Percentiles rank a stretch among this genome's conserved stretches.
These are phyloP conservation scores for Pterophyllum scalare DNA, from an alignment of 2,113 vertebrate genomes.

Conservation along the genomic window DNA sequence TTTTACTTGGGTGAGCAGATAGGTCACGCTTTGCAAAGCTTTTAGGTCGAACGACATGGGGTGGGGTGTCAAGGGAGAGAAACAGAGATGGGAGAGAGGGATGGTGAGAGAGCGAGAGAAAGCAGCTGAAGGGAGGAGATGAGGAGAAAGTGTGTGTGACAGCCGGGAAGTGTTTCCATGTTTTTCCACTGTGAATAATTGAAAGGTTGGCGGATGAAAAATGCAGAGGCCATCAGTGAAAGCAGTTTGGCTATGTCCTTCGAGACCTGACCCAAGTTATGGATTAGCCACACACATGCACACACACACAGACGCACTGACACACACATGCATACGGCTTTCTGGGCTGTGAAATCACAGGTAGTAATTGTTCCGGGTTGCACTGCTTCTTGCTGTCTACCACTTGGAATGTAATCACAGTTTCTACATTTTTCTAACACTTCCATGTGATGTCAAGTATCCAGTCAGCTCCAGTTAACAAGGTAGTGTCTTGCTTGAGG, in stretches of 20 bases:
- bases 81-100: neutral
- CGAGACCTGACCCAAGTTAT: slow-evolving; percentile 65
- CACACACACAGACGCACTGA: slow-evolving; percentile 8
- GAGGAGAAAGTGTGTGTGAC: neutral
- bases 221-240: slow-evolving; percentile 70
- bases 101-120: neutral
- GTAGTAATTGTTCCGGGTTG: slow-evolving; percentile 40
- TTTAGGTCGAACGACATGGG: slow-evolving; percentile 53
- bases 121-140: slow-evolving; percentile 11
- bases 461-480: neutral
- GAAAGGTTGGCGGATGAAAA: slow-evolving; percentile 72
- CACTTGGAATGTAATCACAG: neutral
- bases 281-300: slow-evolving; percentile 58
- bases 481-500: neutral
- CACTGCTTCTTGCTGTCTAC: neutral
- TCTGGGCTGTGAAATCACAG: slow-evolving; percentile 49
- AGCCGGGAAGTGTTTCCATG: slow-evolving; percentile 24
- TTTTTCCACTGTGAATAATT: slow-evolving; percentile 81
- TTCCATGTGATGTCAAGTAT: neutral
- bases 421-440: neutral
- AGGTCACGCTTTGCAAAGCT: slow-evolving; percentile 63
- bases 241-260: slow-evolving; percentile 61
- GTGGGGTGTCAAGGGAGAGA: neutral
- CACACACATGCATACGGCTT: neutral
- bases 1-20: slow-evolving; percentile 76